Base-by-base conservation (phyloP, 2,797 vertebrate species). In the Ptychobarbus kaznakovi region DNA sequence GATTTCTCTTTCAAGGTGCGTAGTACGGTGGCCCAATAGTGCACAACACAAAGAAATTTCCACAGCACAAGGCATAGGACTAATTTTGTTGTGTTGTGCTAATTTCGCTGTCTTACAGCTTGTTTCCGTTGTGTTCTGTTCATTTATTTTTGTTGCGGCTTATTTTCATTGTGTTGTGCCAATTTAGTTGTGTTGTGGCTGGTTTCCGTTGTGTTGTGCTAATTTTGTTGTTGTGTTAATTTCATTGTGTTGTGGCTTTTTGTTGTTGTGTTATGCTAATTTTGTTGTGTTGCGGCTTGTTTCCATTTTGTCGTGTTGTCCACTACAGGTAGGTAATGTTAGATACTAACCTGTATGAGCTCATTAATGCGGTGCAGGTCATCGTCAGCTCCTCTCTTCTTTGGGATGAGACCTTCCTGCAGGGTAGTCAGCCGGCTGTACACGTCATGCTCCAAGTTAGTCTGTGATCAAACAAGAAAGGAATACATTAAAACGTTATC, bases 281-380 rank as follows among this genome's bases (percentile, higher is more conserved):
- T 22, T 22, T 1, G 8, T 8, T 20, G 7, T 53, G 18, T 20
- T 53, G 51, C 3, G 3, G 20, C 56, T n/a, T 58, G 56, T 66
- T 65, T 66, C 5, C 0, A 46, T 10, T 56, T 56, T 8, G 0
- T 22, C n/a, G 8, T 58, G 56, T 25, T 25, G n/a, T 61, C 11
- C 22, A 61, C 9, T 10, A 25, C 56, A 58, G 22, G 49, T 9
- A 66, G 22, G 2, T 1, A 16, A 6, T 10, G 1, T 46, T 44
- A n/a, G 44, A 77, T 4, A 22, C 77, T 13, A 46, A 99, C 98
- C 97, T 99, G 98, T 92, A 99, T 99, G 20, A 99, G 96, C 86
- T 99, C 98, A 2, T 97, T 99, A 93, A 99, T 99, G 88, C 97
- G 96, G 92, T 99, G 98, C 44, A 99, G 94, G 87, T 99, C 98